Evolutionary conservation across 2,888 invertebrate species (phyloP).

Genomic region (Baronia brevicornis): DNA sequence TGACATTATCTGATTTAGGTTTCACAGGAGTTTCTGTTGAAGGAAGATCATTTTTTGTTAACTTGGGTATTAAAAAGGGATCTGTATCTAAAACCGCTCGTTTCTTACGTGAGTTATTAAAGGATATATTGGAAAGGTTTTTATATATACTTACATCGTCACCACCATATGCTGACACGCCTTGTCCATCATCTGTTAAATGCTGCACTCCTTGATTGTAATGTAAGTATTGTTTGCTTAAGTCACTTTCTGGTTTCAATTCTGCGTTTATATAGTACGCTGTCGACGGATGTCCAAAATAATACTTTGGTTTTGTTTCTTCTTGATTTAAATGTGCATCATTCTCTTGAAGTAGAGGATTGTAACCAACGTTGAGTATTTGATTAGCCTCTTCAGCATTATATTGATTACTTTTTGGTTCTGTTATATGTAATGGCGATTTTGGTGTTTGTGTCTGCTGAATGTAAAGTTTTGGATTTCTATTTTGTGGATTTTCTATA

Average conservation of each 20-base stretch:
- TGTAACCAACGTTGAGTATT: conserved; percentile 29
- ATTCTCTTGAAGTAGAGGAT: conserved; percentile 25
- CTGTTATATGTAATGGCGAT: conserved; percentile 33
- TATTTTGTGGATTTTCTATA: conserved; percentile 46
- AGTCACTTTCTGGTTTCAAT: conserved; percentile 26
- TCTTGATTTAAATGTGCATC: conserved; percentile 25
- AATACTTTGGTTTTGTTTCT: conserved; percentile 27
- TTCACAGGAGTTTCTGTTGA: conserved; percentile 19
- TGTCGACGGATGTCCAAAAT: conserved; percentile 31
- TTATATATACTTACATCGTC: conserved; percentile 56
- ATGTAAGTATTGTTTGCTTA: conserved; percentile 45
- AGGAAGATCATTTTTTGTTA: no score
- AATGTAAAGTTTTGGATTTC: conserved; percentile 25
- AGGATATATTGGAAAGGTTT: no score
- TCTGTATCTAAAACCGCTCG: conserved; percentile 38
- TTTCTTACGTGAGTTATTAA: no score
- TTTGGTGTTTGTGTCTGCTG: conserved; percentile 27
- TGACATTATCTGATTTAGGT: conserved; percentile 15
- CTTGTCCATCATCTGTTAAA: conserved; percentile 52
- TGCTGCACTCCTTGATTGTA: conserved; percentile 53
- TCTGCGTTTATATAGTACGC: conserved; percentile 20
- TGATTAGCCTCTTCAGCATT: conserved; percentile 49
- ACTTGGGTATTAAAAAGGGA: conserved; percentile 39
- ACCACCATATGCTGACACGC: conserved; percentile 53
- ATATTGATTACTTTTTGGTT: conserved; percentile 44